Conservation (phyloP, 2,113 vertebrate genomes). For the Dasyornis broadbenti region DNA sequence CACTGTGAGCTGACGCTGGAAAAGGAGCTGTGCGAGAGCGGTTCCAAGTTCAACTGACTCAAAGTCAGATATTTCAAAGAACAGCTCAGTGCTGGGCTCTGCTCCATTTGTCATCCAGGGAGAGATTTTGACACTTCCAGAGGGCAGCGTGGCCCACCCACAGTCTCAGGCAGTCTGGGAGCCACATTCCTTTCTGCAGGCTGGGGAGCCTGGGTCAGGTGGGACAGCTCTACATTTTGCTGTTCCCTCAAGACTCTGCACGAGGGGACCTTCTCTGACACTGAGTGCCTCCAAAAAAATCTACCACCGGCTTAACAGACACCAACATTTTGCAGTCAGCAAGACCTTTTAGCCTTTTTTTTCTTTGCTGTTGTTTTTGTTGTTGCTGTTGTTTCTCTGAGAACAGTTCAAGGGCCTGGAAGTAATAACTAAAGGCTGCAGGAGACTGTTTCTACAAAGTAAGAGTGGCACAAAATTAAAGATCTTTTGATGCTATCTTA, state of each 20-base stretch:
- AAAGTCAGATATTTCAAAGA: conserved; percentile 43
- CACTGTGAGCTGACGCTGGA: not conserved
- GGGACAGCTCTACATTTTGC: not conserved
- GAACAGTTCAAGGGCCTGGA: not conserved
- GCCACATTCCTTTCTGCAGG: not conserved
- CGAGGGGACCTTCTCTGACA: not conserved
- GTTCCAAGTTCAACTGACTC: conserved; percentile 20
- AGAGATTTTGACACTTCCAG: conserved; percentile 31
- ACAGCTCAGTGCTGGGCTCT: conserved; percentile 6
- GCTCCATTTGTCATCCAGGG: conserved; percentile 22
- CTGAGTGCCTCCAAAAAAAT: not conserved
- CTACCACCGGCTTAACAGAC: not conserved
- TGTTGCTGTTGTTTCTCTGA: not conserved
- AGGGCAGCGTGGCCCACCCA: not conserved
- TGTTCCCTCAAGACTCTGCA: not conserved
- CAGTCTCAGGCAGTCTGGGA: not conserved
- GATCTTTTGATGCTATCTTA: not conserved
- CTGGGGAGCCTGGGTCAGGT: not conserved
- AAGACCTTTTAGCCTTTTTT: not conserved
- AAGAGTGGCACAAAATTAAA: not conserved
- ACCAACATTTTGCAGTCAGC: not conserved
- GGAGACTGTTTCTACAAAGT: not conserved
- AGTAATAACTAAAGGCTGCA: not conserved
- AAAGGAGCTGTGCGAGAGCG: not conserved
- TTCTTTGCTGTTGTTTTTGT: not conserved